phyloP scores from a whole-genome alignment of 2,113 vertebrate species.

The Mola mola region DNA sequence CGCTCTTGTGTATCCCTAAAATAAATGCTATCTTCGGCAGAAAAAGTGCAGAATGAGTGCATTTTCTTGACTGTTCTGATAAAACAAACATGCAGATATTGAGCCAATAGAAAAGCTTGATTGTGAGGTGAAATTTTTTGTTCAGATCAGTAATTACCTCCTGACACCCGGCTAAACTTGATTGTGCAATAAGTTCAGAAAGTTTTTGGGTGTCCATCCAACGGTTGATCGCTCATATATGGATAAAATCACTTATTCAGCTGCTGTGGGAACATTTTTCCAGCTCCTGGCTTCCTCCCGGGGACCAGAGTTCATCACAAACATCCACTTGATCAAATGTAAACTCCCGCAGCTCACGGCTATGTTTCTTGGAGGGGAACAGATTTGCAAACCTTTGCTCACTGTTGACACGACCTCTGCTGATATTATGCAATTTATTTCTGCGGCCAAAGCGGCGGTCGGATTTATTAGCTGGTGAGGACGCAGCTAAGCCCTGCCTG shows the following conservation, averaged over 20 bases:
- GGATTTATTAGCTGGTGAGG: conserved; percentile 18
- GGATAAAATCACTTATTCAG: conserved; percentile 1
- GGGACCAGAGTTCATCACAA: conserved; percentile 38
- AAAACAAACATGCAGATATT: no score
- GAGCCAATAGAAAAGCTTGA: no score
- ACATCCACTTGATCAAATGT: conserved; percentile 48
- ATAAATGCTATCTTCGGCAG: no score
- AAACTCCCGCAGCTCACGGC: conserved; percentile 46
- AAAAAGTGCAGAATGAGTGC: no score
- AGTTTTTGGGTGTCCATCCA: no score
- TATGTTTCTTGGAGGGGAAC: conserved; percentile 51
- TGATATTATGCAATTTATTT: conserved; percentile 26
- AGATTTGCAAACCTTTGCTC: conserved; percentile 41
- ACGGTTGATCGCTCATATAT: not conserved
- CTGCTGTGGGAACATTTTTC: conserved; percentile 29
- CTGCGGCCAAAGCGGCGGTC: conserved; percentile 2
- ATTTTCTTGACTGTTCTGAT: no score
- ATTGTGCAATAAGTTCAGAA: no score
- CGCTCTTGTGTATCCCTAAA: no score
- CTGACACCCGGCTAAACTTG: no score
- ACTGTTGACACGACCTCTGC: conserved; percentile 54
- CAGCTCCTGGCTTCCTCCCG: conserved; percentile 13
- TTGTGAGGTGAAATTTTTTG: no score
- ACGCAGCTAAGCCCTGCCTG: conserved; percentile 15
- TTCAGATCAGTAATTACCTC: no score